phyloP scores from a whole-genome alignment of 2,797 vertebrate species.

The Galagoides demidoff region DNA sequence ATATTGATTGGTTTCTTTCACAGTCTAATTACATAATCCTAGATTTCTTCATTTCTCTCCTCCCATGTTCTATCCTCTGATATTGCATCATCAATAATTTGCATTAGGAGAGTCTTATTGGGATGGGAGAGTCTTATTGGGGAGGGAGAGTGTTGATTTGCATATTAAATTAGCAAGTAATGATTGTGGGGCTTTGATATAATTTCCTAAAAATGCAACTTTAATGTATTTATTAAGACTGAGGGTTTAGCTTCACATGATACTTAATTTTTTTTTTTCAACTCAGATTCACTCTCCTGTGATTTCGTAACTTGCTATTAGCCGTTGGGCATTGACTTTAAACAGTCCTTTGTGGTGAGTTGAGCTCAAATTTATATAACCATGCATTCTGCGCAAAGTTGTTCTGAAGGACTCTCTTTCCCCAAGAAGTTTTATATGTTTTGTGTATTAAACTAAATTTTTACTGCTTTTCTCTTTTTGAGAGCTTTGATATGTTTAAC shows the following conservation, averaged over 20 bases:
- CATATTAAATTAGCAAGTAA: constrained; percentile 6
- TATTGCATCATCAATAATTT: background rate
- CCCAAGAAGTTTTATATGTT: background rate
- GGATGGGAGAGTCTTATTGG: background rate
- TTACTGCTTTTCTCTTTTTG: constrained; percentile 10
- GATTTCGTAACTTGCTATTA: constrained; percentile 13
- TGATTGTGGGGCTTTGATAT: background rate
- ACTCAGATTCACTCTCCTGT: background rate
- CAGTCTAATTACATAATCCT: background rate
- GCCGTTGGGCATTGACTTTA: constrained; percentile 6
- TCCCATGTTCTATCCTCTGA: background rate
- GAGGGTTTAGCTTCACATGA: constrained; percentile 32
- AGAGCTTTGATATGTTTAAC: background rate
- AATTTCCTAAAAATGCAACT: background rate
- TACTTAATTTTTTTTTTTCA: background rate
- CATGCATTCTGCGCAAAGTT: constrained; percentile 17
- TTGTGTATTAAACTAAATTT: background rate
- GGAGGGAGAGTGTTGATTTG: background rate
- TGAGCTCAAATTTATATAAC: background rate
- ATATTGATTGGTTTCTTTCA: constrained; percentile 14
- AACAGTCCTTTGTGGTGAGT: background rate
- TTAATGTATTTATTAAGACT: background rate
- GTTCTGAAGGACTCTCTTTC: background rate
- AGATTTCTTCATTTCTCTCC: background rate
- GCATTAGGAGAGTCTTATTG: background rate